Conservation (phyloP, 2,113 vertebrate genomes). For the Zonotrichia leucophrys region DNA sequence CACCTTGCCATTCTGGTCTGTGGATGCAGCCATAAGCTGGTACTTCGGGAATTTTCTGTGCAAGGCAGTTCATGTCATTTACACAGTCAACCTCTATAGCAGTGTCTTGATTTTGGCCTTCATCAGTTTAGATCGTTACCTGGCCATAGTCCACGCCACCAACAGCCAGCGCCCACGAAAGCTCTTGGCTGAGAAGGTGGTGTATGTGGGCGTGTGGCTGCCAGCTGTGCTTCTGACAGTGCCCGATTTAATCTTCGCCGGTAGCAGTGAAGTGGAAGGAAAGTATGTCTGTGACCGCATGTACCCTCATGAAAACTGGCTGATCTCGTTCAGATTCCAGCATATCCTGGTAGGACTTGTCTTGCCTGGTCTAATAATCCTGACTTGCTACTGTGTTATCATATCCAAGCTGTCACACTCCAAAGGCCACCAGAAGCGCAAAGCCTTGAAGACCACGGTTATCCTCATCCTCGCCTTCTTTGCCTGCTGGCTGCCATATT, state of each 20-base stretch:
- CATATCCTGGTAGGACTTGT: constrained; percentile 92
- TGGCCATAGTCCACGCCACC: constrained; percentile 93
- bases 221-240: constrained; percentile 89
- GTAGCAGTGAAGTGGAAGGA: constrained; percentile 39
- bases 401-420: constrained; percentile 89
- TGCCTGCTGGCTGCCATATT: constrained; percentile 94
- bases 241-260: constrained; percentile 90
- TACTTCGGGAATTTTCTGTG: constrained; percentile 89
- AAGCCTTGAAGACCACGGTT: constrained; percentile 93
- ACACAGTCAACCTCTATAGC: constrained; percentile 96
- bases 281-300: constrained; percentile 83
- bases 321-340: constrained; percentile 87
- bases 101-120: constrained; percentile 96
- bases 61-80: constrained; percentile 91
- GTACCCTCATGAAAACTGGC: constrained; percentile 83
- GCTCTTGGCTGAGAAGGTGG: constrained; percentile 86
- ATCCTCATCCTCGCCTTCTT: constrained; percentile 96
- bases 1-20: constrained; percentile 96
- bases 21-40: constrained; percentile 88
- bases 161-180: constrained; percentile 89
- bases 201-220: constrained; percentile 93
- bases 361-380: constrained; percentile 91
- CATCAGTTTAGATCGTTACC: constrained; percentile 93
- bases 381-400: constrained; percentile 95
- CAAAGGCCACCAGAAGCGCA: constrained; percentile 92